Evolutionary conservation across 2,888 invertebrate species (phyloP).

Genomic region (Yponomeuta evonymella): DNA sequence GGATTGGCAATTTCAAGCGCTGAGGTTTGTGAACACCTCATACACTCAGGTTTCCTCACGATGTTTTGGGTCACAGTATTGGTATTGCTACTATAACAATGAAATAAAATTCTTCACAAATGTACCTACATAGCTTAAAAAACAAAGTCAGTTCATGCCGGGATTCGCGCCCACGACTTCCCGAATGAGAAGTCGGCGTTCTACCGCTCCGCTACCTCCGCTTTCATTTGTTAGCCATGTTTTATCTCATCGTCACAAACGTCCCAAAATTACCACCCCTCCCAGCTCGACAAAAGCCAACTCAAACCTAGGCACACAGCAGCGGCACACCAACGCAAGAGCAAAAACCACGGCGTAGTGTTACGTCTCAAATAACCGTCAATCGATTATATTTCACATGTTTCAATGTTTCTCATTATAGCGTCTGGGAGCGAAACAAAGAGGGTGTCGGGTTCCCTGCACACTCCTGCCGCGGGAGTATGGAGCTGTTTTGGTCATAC

Average conservation of each 20-base stretch:
- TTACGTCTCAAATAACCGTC: constrained; percentile 62
- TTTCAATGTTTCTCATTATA: constrained; percentile 73
- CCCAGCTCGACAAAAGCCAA: constrained; percentile 30
- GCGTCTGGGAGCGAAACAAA: constrained; percentile 69
- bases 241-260: not conserved
- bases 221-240: not conserved
- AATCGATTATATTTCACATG: constrained; percentile 69
- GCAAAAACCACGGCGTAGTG: constrained; percentile 49
- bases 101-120: too few species aligned
- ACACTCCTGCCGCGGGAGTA: constrained; percentile 44
- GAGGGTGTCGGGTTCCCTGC: constrained; percentile 54
- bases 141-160: too few species aligned
- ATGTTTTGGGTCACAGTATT: too few species aligned
- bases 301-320: constrained; percentile 21
- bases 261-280: not conserved
- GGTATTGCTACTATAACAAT: too few species aligned
- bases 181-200: too few species aligned
- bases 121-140: too few species aligned
- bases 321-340: constrained; percentile 31
- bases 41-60: too few species aligned
- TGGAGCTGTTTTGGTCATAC: constrained; percentile 54
- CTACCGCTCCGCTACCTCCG: too few species aligned
- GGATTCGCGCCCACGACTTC: too few species aligned
- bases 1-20: too few species aligned
- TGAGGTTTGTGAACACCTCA: too few species aligned